Conservation (phyloP, 2,797 vertebrate genomes). For the Otolemur crassicaudatus region DNA sequence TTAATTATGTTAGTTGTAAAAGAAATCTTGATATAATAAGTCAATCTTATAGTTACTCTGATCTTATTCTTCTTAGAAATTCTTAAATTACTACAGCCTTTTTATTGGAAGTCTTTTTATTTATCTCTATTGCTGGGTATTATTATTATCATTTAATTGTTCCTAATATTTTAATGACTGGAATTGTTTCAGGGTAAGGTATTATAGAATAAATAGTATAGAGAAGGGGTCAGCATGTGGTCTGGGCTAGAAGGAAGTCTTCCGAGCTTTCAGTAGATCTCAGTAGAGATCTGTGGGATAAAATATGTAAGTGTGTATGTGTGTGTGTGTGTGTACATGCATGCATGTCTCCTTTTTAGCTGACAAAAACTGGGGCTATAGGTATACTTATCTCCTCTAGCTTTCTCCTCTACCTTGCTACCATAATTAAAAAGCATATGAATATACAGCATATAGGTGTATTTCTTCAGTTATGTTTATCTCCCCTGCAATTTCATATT, state of each 20-base stretch:
- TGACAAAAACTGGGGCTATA: neutral
- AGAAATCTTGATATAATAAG: neutral
- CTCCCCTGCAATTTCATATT: neutral
- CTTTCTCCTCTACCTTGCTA: neutral
- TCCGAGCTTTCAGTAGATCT: neutral
- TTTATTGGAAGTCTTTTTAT: neutral
- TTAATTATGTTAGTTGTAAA: neutral
- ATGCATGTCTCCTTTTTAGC: neutral
- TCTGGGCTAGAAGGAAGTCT: neutral
- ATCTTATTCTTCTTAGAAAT: neutral
- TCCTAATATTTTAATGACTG: neutral
- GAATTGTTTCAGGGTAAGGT: neutral
- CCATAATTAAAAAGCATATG: neutral
- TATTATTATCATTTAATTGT: constrained; percentile 21
- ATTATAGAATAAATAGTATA: neutral
- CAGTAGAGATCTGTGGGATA: neutral
- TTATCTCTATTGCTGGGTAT: neutral
- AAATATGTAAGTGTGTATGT: neutral
- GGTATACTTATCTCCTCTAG: neutral
- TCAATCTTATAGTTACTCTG: neutral
- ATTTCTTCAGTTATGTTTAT: neutral
- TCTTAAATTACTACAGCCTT: neutral
- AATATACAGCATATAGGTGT: too few species aligned
- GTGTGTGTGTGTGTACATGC: neutral
- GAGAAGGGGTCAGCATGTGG: neutral